Base-by-base conservation (phyloP, 64 coral and sea anemone species). In the Cladopsammia gracilis region DNA sequence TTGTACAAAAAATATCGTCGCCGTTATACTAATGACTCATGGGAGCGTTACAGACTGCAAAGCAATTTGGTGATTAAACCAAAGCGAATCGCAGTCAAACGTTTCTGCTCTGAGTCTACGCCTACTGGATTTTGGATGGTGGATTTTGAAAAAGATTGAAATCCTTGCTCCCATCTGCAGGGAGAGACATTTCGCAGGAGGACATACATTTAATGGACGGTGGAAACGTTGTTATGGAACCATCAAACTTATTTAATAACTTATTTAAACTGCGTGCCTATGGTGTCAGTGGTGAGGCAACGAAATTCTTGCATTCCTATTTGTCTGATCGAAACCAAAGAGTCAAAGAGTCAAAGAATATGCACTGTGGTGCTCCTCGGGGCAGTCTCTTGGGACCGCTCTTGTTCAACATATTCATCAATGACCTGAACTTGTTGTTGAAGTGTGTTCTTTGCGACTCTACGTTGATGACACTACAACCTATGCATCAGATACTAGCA, bases 381-480 rank as follows among this genome's bases (percentile, higher is more conserved):
- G 24, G 45, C 47, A 87, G 19, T 7, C 46, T 56, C 24, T 25
- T 72, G 67, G 24, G 44, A n/a, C 52, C 59, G 4, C 24, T 83
- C 54, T 12, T 75, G 25, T 75, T 34, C 7, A 75, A 75, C 26
- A 43, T 75, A 75, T 89, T 89, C 34, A 53, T 89, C 14, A 89
- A 77, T 51, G 86, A 89, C 52, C 52, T 76, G n/a, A 43, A 58
- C 24, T 75, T 25, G 23, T 22, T 64, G 85, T 87, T 53, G 20
- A 53, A 44, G 46, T 53, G 6, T 89, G 69, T 61, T 61, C 86
- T 10, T 47, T 89, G 57, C 15, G 71, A 43, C 86, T 89, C 24
- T 89, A 89, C 19, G 86, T 69, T 61, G 86, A 89, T 56, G 86
- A 89, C 71, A 89, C 86, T 25, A 89, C 86, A 13, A 25, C 71